These are phyloP conservation scores for Criorhina ranunculi DNA, from an alignment of 2,888 invertebrate genomes.

Conservation along the genomic window DNA sequence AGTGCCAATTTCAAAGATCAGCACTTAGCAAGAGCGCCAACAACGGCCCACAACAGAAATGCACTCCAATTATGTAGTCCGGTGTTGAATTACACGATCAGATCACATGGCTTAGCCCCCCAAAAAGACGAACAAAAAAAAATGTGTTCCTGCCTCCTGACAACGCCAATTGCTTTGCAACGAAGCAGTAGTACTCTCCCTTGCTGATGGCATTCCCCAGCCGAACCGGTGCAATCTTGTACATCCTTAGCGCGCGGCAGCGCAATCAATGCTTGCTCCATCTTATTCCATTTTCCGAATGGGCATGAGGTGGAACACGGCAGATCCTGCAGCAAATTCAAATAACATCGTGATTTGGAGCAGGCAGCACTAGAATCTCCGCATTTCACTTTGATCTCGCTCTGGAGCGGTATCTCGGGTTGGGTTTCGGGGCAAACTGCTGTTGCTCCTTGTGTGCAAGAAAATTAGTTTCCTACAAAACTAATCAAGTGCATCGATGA, in stretches of 20 bases:
- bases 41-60: slow-evolving; percentile 68
- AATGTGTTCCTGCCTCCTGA: slow-evolving; percentile 66
- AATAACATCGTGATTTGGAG: slow-evolving; percentile 77
- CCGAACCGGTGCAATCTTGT: slow-evolving; percentile 58
- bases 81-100: slow-evolving; percentile 77
- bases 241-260: slow-evolving; percentile 61
- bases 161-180: slow-evolving; percentile 71
- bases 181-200: slow-evolving; percentile 31
- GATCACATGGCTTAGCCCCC: slow-evolving; percentile 68
- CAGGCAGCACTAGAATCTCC: slow-evolving; percentile 58
- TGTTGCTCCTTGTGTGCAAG: slow-evolving; percentile 83
- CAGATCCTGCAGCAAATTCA: slow-evolving; percentile 73
- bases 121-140: slow-evolving; percentile 23
- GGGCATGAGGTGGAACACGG: slow-evolving; percentile 66
- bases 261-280: slow-evolving; percentile 73
- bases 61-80: slow-evolving; percentile 77
- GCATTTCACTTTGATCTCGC: slow-evolving; percentile 75
- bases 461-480: slow-evolving; percentile 84
- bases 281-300: slow-evolving; percentile 65
- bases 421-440: slow-evolving; percentile 40
- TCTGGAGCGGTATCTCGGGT: slow-evolving; percentile 55
- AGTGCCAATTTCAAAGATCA: slow-evolving; percentile 77
- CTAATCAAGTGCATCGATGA: slow-evolving; percentile 83
- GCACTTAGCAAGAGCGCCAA: slow-evolving; percentile 72
- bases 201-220: slow-evolving; percentile 57